phyloP scores from a whole-genome alignment of 2,797 vertebrate species.

The Rhinoraja longicauda region DNA sequence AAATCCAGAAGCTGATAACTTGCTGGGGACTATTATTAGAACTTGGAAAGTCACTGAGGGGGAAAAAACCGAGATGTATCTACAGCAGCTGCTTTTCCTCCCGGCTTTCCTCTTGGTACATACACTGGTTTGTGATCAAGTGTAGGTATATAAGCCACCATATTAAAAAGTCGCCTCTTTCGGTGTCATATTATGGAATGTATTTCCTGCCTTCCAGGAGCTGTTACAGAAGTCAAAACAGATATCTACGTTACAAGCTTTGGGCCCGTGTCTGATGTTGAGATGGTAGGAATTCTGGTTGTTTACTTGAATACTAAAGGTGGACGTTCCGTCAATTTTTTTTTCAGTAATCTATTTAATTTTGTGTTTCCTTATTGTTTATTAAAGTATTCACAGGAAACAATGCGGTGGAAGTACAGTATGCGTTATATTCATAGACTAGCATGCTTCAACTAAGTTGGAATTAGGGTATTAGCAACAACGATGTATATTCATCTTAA shows the following conservation, averaged over 20 bases:
- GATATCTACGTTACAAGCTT: conserved; percentile 99
- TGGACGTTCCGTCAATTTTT: conserved; percentile 47
- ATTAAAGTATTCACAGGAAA: not conserved
- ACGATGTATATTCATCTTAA: not conserved
- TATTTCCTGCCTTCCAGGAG: conserved; percentile 63
- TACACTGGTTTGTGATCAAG: not conserved
- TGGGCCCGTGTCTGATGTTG: conserved; percentile 97
- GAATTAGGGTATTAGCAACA: not conserved
- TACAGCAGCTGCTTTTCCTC: not conserved
- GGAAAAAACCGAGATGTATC: not conserved
- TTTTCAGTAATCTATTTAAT: not conserved
- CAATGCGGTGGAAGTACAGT: not conserved
- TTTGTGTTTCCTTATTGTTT: not conserved
- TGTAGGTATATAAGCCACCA: not conserved
- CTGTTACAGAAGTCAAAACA: conserved; percentile 97
- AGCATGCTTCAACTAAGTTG: not conserved
- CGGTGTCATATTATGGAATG: not conserved
- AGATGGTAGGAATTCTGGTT: conserved; percentile 80
- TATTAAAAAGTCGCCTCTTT: not conserved
- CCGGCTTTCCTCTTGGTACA: no score
- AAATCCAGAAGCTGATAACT: not conserved
- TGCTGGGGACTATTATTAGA: no score
- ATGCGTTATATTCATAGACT: not conserved
- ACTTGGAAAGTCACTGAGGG: not conserved
- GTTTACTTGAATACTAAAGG: conserved; percentile 49